These are phyloP conservation scores for Acinonyx jubatus DNA, from an alignment of 2,113 vertebrate genomes.

Conservation along the genomic window DNA sequence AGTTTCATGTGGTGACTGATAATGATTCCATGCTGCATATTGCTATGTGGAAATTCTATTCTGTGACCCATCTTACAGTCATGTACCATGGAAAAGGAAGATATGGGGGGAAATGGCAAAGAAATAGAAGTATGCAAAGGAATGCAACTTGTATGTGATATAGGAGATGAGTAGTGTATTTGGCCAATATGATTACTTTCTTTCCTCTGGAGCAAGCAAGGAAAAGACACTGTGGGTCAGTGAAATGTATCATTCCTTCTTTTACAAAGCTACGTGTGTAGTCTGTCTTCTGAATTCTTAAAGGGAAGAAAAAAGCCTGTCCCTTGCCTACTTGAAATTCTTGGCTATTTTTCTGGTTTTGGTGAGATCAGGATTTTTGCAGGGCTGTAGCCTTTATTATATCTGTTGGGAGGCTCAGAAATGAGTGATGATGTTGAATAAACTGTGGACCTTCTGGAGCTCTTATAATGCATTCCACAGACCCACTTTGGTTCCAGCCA, in stretches of 20 bases:
- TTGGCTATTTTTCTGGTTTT: not conserved
- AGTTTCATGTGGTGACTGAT: not conserved
- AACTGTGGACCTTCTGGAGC: not conserved
- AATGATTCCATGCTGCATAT: accelerated
- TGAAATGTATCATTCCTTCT: not conserved
- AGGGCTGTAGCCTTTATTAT: not conserved
- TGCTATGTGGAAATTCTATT: not conserved
- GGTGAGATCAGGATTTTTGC: not conserved
- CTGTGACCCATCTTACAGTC: not conserved
- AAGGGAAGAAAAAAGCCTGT: not conserved
- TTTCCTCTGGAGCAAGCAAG: not conserved
- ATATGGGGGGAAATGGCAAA: too few relatives aligned
- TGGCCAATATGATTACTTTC: accelerated
- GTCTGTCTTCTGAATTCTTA: not conserved
- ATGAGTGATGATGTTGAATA: not conserved
- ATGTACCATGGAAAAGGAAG: not conserved
- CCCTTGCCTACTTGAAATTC: not conserved
- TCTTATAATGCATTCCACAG: not conserved
- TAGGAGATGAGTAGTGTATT: accelerated
- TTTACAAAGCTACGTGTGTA: not conserved
- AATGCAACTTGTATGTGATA: accelerated
- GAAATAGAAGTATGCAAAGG: not conserved
- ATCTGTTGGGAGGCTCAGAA: not conserved
- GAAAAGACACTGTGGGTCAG: not conserved
- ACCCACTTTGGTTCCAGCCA: accelerated